Evolutionary conservation across 2,113 vertebrate genomes (phyloP), one percentile per base, ranked within the genome.

Genomic region (Pica pica): DNA sequence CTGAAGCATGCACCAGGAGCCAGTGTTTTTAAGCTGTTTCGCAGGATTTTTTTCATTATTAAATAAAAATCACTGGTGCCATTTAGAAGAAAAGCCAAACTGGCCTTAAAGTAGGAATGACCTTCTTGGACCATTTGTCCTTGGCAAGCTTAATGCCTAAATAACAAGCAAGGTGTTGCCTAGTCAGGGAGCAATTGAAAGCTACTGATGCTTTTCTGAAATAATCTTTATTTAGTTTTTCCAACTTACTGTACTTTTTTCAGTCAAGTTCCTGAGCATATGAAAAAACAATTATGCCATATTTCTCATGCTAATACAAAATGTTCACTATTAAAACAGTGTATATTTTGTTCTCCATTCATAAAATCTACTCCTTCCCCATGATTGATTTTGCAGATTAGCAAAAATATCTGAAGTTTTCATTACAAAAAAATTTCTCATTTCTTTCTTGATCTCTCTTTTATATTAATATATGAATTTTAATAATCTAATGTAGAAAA

Each of bases 271-370:
- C 21, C 46, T 70, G 37, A 81, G 22, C 76, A 82, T 74, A 60
- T 69, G 88, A 75, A 41, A 96, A 96, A 82, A 69, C 65, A 59
- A n/a, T 67, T 94, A 87, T 84, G 42, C 37, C 61, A 50, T 56
- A 84, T 70, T 92, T 90, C 53, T 63, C 37, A 78, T 93, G 35
- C 64, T 44, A 61, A 55, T 53, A 71, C 33, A 84, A 87, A 64
- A 81, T 47, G 56, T 73, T 90, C 90, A 61, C 35, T 92, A 63
- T 80, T 78, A 65, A 86, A 94, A 81, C 60, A 78, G 17, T 1
- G 2, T 67, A 21, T 92, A 70, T 92, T 82, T 95, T 93, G 39
- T 94, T 86, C 82, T 81, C 44, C 93, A 94, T 97, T 96, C 95
- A 96, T 96, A 94, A 97, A 93, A 92, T 86, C 73, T 60, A 68